A percentile compares a stretch with the other conserved stretches of the same genome.
Conservation (phyloP, 2,113 vertebrate genomes). For the Macquaria ambigua region DNA sequence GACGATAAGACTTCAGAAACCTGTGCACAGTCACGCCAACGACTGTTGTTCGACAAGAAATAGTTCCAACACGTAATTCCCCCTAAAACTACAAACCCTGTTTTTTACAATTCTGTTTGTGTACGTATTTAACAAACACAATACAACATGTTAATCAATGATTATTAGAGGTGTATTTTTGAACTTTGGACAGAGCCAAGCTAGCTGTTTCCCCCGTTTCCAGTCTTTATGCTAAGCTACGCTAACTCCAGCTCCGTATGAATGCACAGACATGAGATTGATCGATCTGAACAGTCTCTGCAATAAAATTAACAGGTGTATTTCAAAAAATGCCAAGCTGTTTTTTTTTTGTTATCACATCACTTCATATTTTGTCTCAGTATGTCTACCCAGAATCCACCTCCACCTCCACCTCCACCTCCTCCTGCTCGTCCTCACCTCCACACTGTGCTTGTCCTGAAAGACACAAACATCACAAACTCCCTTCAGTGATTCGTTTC, state of each 20-base stretch:
- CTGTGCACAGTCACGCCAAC: too few species aligned
- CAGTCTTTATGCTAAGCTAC: slow-evolving; percentile 1
- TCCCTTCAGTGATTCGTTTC: neutral
- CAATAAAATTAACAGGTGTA: neutral
- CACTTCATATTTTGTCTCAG: neutral
- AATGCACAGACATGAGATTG: neutral
- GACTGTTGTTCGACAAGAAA: neutral
- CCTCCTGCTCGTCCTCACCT: slow-evolving; percentile 85
- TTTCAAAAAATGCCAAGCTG: neutral
- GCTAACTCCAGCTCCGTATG: neutral
- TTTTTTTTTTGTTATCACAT: neutral
- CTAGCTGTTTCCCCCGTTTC: neutral
- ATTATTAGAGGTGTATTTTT: neutral
- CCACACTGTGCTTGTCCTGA: slow-evolving; percentile 94
- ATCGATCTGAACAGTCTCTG: neutral
- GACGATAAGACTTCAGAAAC: too few species aligned
- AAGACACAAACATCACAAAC: slow-evolving; percentile 67
- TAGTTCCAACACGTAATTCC: neutral
- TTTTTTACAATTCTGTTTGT: neutral
- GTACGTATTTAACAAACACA: neutral
- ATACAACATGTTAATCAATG: neutral
- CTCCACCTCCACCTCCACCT: slow-evolving; percentile 1
- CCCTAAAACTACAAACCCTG: too few species aligned
- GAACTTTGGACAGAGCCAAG: neutral
- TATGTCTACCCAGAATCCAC: slow-evolving; percentile 10